Evolutionary conservation across 2,797 vertebrate species (phyloP).

Genomic region (Crenichthys baileyi): DNA sequence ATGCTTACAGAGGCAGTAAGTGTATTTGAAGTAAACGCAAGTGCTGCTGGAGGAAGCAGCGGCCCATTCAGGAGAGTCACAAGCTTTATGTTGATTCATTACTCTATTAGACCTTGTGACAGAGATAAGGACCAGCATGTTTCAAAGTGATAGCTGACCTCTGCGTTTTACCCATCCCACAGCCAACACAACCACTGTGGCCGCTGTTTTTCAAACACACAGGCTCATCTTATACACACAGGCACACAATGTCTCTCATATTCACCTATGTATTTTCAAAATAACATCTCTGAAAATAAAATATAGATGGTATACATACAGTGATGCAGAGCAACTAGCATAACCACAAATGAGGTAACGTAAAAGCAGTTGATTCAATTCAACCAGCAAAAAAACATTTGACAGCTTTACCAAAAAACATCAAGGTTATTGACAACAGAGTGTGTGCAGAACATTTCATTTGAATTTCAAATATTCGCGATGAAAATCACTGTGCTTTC

Average conservation of each 20-base stretch:
- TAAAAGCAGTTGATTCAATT: background rate
- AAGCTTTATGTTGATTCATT: constrained; percentile 79
- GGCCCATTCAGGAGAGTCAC: constrained; percentile 65
- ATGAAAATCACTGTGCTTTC: too few relatives aligned
- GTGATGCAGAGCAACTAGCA: background rate
- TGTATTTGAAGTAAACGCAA: constrained; percentile 56
- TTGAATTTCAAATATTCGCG: too few relatives aligned
- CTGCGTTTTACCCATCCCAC: constrained; percentile 71
- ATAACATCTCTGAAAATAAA: background rate
- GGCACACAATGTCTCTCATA: constrained; percentile 8
- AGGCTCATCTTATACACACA: constrained; percentile 16
- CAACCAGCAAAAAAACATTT: too few relatives aligned
- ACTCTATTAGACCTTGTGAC: constrained; percentile 79
- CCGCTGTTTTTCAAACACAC: constrained; percentile 50
- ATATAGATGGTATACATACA: background rate
- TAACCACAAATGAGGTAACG: background rate
- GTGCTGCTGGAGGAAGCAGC: constrained; percentile 62
- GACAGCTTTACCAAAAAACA: too few relatives aligned
- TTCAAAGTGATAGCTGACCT: constrained; percentile 83
- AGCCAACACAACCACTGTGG: constrained; percentile 38
- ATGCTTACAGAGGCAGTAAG: constrained; percentile 75
- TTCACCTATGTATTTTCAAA: background rate
- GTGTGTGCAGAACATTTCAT: too few relatives aligned
- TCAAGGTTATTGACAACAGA: too few relatives aligned
- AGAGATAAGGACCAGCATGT: constrained; percentile 82